Percentiles rank a stretch among this genome's conserved stretches.
phyloP scores from a whole-genome alignment of 2,797 vertebrate genomes.

The Spea hammondii region DNA sequence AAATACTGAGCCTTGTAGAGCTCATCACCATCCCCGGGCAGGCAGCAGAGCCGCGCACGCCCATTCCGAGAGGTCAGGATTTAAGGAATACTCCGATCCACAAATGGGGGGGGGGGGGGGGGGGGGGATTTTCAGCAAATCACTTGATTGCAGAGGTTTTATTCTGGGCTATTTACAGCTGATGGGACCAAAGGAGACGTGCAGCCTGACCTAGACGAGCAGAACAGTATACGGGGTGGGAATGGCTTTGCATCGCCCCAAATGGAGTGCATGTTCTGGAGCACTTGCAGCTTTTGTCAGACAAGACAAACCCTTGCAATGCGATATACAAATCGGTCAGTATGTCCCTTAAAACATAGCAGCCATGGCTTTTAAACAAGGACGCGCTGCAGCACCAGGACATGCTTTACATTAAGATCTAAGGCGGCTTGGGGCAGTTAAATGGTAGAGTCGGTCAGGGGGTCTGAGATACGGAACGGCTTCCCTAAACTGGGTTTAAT shows the following conservation, averaged over 20 bases:
- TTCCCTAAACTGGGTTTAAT: background rate
- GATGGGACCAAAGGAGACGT: too few species aligned
- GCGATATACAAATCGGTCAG: background rate
- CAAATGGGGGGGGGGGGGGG: too few species aligned
- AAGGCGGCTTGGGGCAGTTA: background rate
- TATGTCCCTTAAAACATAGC: background rate
- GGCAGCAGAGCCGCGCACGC: background rate
- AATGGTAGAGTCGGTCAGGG: background rate
- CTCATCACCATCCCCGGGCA: background rate
- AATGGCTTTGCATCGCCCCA: too few species aligned
- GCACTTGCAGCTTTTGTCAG: background rate
- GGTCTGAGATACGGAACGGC: background rate
- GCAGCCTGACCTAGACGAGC: too few species aligned
- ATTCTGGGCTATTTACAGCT: background rate
- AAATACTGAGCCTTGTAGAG: constrained; percentile 12
- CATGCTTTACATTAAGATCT: background rate
- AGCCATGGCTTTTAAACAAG: background rate
- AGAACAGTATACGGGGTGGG: too few species aligned
- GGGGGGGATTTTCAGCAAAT: too few species aligned
- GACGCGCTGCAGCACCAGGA: background rate
- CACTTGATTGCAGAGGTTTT: background rate
- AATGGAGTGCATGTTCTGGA: too few species aligned
- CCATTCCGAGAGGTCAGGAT: background rate
- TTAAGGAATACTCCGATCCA: background rate
- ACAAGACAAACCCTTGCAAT: background rate